phyloP scores from a whole-genome alignment of 2,888 invertebrate species.

The Helobdella robusta region DNA sequence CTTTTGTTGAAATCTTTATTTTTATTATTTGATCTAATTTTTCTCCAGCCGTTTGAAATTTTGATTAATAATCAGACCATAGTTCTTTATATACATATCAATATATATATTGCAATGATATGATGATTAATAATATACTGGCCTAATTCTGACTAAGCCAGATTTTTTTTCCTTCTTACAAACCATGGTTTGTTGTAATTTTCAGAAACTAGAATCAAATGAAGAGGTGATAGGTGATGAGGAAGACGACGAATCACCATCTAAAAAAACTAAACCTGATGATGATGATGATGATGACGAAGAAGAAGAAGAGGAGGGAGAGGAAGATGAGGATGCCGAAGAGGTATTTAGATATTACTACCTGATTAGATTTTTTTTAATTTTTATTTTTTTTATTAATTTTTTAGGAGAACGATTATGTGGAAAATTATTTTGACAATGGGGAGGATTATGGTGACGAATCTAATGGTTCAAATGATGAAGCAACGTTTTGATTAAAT shows the following conservation, averaged over 20 bases:
- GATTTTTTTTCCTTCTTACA: too few species aligned
- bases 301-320: constrained; percentile 9
- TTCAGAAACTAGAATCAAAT: constrained; percentile 8
- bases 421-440: constrained; percentile 27
- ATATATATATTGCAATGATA: too few species aligned
- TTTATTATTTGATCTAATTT: too few species aligned
- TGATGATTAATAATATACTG: too few species aligned
- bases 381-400: background rate
- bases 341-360: background rate
- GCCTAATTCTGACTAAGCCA: too few species aligned
- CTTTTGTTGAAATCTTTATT: too few species aligned
- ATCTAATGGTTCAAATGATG: constrained; percentile 17
- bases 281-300: constrained; percentile 5
- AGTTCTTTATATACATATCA: too few species aligned
- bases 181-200: too few species aligned
- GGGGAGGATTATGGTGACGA: constrained; percentile 19
- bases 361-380: background rate
- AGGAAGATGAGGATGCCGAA: constrained; percentile 6
- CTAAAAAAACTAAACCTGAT: constrained; percentile 2
- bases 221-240: constrained; percentile 3
- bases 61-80: too few species aligned
- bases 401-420: constrained; percentile 18
- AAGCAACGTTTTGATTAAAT: too few species aligned
- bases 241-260: background rate
- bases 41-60: too few species aligned